Percentiles rank a stretch among this genome's conserved stretches.
These are phyloP conservation scores for Flexamia atlantica DNA, from an alignment of 2,888 invertebrate species.

Conservation along the genomic window DNA sequence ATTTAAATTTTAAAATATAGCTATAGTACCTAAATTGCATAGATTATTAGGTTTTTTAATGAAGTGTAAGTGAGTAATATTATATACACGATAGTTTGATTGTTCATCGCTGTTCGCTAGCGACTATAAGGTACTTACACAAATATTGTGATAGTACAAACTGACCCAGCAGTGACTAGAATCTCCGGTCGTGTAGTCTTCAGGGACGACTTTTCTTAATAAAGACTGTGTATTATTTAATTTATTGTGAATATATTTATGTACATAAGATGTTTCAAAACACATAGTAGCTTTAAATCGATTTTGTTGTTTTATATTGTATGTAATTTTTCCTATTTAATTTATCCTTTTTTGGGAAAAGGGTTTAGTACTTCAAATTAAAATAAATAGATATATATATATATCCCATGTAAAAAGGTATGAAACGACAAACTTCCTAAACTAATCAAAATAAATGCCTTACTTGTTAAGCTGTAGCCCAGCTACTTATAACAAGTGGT, in stretches of 20 bases:
- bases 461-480: background rate
- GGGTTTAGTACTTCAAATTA: conserved; percentile 19
- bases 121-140: conserved; percentile 22
- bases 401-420: background rate
- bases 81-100: conserved; percentile 7
- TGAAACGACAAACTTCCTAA: conserved; percentile 19
- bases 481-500: background rate
- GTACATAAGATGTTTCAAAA: conserved; percentile 39
- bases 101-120: conserved; percentile 9
- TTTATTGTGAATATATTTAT: conserved; percentile 57
- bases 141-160: conserved; percentile 27
- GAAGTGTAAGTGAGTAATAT: conserved; percentile 24
- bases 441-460: conserved; percentile 43
- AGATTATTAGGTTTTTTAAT: conserved; percentile 45
- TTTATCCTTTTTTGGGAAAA: conserved; percentile 27
- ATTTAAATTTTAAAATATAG: conserved; percentile 50
- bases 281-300: conserved; percentile 42
- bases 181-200: conserved; percentile 7
- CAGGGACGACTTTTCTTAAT: conserved; percentile 46
- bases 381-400: conserved; percentile 18
- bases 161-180: background rate
- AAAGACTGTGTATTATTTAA: conserved; percentile 55
- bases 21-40: conserved; percentile 35
- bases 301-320: conserved; percentile 28
- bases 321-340: conserved; percentile 36